Evolutionary conservation across 2,797 vertebrate species (phyloP).

Genomic region (Microcaecilia unicolor): DNA sequence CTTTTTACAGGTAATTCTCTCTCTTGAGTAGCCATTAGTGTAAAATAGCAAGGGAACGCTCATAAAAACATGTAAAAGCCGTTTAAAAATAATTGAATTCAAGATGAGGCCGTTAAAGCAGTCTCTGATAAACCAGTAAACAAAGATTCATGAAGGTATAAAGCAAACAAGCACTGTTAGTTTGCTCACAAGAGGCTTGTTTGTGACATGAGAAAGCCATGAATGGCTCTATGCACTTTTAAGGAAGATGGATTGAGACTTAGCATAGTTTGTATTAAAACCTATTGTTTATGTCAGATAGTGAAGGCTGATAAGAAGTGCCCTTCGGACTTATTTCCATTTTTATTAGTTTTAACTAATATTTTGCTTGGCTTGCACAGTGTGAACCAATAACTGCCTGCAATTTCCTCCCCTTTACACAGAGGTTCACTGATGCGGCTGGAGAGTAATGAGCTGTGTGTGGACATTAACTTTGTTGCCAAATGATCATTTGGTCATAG

Average conservation of each 20-base stretch:
- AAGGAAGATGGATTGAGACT: background rate
- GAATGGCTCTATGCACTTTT: too few species aligned
- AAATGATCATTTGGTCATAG: background rate
- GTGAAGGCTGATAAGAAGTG: background rate
- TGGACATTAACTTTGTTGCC: slow-evolving; percentile 3
- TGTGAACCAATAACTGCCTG: background rate
- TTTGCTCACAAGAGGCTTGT: background rate
- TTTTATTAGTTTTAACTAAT: background rate
- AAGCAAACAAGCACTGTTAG: background rate
- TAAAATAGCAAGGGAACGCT: background rate
- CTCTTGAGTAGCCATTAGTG: background rate
- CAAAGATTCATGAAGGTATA: background rate
- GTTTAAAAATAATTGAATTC: slow-evolving; percentile 14
- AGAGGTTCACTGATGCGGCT: background rate
- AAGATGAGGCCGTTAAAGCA: background rate
- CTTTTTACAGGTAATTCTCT: background rate
- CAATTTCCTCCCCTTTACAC: too few species aligned
- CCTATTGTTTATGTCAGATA: background rate
- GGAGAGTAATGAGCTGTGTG: background rate
- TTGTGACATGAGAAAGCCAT: background rate
- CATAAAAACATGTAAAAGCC: background rate
- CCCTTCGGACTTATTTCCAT: background rate
- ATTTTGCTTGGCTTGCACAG: background rate
- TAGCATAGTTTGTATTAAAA: background rate
- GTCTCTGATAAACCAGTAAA: background rate